Percentiles rank a stretch among this genome's conserved stretches.
Conservation (phyloP, 35 echinoderm and acorn worm genomes). For the Lytechinus pictus region DNA sequence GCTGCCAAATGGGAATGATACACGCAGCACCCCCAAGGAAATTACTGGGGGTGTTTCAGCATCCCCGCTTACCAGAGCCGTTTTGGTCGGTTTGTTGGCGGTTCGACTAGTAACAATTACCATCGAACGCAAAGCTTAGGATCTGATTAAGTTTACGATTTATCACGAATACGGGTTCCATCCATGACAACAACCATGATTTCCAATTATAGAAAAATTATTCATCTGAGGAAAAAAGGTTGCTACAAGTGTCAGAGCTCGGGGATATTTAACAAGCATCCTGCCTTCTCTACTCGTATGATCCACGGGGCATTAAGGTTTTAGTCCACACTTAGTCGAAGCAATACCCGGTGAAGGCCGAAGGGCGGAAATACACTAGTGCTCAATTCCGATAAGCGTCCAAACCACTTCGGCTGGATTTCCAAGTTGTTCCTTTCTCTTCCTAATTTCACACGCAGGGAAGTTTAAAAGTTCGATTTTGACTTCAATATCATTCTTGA, state of each 20-base stretch:
- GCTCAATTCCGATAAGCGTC: constrained; percentile 9
- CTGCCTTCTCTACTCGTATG: background rate
- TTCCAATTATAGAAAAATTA: background rate
- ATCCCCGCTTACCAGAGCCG: too few relatives aligned
- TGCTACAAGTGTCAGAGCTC: background rate
- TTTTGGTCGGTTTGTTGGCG: too few relatives aligned
- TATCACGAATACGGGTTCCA: too few relatives aligned
- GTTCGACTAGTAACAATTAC: too few relatives aligned
- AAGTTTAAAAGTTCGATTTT: background rate
- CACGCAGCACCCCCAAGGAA: too few relatives aligned
- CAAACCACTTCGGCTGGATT: background rate
- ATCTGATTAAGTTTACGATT: too few relatives aligned
- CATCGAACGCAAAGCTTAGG: too few relatives aligned
- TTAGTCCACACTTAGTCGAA: background rate
- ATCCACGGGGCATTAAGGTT: background rate
- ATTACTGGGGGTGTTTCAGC: too few relatives aligned
- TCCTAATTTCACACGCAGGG: background rate
- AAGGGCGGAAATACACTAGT: background rate
- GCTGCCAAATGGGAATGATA: too few relatives aligned
- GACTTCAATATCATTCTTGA: background rate
- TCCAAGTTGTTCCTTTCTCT: background rate
- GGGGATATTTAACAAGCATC: background rate
- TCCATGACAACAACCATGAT: too few relatives aligned
- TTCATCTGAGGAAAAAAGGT: background rate
- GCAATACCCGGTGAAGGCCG: background rate